These are phyloP conservation scores for Dromas ardeola DNA, from an alignment of 2,113 vertebrate genomes.

Conservation along the genomic window DNA sequence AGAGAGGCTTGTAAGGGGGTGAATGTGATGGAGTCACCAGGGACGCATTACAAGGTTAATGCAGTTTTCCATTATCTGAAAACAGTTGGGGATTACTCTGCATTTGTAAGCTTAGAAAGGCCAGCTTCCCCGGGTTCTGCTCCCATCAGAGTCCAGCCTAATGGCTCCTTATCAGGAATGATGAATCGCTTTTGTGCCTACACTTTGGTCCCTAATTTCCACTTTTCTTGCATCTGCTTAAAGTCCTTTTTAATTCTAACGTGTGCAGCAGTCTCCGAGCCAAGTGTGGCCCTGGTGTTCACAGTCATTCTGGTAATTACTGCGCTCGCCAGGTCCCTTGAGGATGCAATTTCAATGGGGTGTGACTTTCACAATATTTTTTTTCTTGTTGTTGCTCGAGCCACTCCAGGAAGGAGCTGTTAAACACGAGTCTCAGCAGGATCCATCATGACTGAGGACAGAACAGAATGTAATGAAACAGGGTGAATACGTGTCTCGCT, in stretches of 20 bases:
- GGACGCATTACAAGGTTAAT: constrained; percentile 39
- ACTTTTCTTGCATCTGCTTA: constrained; percentile 45
- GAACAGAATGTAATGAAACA: constrained; percentile 62
- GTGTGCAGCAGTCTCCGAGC: not conserved
- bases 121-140: not conserved
- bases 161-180: constrained; percentile 63
- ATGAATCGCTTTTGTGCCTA: constrained; percentile 45
- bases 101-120: constrained; percentile 52
- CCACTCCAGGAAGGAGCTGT: constrained; percentile 60
- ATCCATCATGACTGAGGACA: constrained; percentile 63
- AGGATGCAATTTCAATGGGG: constrained; percentile 58
- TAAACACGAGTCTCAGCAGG: constrained; percentile 69
- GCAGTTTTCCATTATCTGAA: constrained; percentile 50
- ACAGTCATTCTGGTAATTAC: constrained; percentile 26
- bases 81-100: constrained; percentile 49
- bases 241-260: constrained; percentile 53
- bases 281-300: constrained; percentile 14
- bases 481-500: constrained; percentile 51
- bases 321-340: constrained; percentile 22
- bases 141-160: constrained; percentile 32
- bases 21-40: not conserved
- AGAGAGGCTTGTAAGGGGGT: not conserved
- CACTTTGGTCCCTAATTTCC: constrained; percentile 52
- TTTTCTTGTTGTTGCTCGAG: constrained; percentile 59
- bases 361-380: constrained; percentile 64